These are phyloP conservation scores for Urophycis tenuis DNA, from an alignment of 2,797 vertebrate genomes.

Conservation along the genomic window DNA sequence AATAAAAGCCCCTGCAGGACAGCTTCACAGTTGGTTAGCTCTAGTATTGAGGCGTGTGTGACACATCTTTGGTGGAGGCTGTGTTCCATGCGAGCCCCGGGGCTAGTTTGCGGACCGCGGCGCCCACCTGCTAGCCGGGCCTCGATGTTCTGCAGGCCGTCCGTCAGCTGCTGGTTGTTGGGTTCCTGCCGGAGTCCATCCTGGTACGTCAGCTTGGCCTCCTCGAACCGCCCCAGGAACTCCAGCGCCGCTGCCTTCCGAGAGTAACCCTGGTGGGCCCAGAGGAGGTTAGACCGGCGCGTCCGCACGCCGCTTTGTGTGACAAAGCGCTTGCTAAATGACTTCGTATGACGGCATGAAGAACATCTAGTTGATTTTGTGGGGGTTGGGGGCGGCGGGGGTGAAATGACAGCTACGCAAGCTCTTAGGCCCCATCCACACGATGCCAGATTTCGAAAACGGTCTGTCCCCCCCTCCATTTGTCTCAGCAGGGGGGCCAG, in stretches of 20 bases:
- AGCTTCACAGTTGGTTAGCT: too few relatives aligned
- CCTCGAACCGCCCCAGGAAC: conserved; percentile 86
- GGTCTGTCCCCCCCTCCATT: too few relatives aligned
- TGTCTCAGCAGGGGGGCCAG: too few relatives aligned
- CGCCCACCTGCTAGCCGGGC: conserved; percentile 71
- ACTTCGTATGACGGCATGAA: not conserved
- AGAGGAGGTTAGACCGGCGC: not conserved
- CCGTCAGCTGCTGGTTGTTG: conserved; percentile 74
- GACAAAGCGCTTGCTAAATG: not conserved
- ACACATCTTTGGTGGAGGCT: too few relatives aligned
- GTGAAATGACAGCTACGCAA: too few relatives aligned
- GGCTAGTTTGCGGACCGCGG: too few relatives aligned
- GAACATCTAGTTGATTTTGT: not conserved
- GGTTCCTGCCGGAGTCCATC: conserved; percentile 85
- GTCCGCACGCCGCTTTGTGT: not conserved
- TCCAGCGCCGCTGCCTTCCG: conserved; percentile 88
- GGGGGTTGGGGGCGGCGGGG: too few relatives aligned
- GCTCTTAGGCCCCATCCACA: too few relatives aligned
- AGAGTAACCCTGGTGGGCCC: conserved; percentile 80
- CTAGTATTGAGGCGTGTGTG: too few relatives aligned
- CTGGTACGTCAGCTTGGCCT: conserved; percentile 85
- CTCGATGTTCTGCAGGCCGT: conserved; percentile 79
- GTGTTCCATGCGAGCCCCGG: too few relatives aligned
- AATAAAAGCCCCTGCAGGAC: too few relatives aligned
- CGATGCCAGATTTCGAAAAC: too few relatives aligned